Evolutionary conservation across 2,888 invertebrate species (phyloP), one percentile per base, ranked within the genome.

Genomic region (Athalia circularis): DNA sequence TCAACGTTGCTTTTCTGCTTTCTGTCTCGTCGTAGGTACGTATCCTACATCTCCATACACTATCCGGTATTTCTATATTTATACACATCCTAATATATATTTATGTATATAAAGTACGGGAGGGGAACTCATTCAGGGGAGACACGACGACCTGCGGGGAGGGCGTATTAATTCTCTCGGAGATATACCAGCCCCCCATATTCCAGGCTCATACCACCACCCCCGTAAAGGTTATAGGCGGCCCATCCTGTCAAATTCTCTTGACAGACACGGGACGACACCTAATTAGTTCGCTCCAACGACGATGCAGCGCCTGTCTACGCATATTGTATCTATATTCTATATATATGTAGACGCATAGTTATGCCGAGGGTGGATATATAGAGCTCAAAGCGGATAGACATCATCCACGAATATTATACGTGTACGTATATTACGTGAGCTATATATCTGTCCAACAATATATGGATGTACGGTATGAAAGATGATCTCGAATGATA

Each of bases 1-100:
- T 29, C 29, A 29, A 29, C 29, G 29, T 29, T 2, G 29, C 47
- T 76, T 75, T 67, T 79, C 79, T 65, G 76, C 61, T 67, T 79
- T 61, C 67, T 76, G 48, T 79, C 77, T 50, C 74, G 77, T 62
- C 45, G 59, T 45, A 59, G 11, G n/a, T n/a, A n/a, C n/a, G 54
- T n/a, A 54, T n/a, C 54, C 29, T 2, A 29, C 29, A 29, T 29
- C 29, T 29, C 29, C 2, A 29, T 29, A 29, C 29, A 29, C 29
- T 29, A 29, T 29, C 29, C 29, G 68, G 74, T 79, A 80, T 79
- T 82, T 79, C 78, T 80, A 81, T 84, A 84, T 84, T 84, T 84
- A 84, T 81, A 64, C 64, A 79, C 72, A 72, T 57, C 65, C 72
- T 8, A 6, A 65, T 11, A 65, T 62, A 29, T 5, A 65, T 13